Percentiles rank a stretch among this genome's conserved stretches.
These are phyloP conservation scores for Nomada ferruginata DNA, from an alignment of 2,888 invertebrate genomes.

Conservation along the genomic window DNA sequence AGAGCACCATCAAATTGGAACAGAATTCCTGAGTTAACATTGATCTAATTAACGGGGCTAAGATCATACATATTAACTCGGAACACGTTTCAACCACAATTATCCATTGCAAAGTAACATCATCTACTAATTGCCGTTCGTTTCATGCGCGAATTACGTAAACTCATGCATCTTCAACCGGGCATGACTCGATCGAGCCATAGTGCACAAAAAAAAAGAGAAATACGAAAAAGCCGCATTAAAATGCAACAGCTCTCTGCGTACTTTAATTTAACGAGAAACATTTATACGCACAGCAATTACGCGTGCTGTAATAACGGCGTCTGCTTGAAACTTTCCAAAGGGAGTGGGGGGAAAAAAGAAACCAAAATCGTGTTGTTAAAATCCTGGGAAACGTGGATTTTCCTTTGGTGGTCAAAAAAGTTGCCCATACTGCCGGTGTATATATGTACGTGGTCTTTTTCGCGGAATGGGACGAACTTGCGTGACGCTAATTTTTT, in stretches of 20 bases:
- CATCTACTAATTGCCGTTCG: not conserved
- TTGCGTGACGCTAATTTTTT: conserved; percentile 24
- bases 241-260: conserved; percentile 42
- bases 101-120: not conserved
- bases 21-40: not conserved
- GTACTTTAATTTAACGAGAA: conserved; percentile 36
- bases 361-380: not conserved
- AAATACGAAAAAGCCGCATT: conserved; percentile 20
- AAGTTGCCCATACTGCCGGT: not conserved
- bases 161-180: not conserved
- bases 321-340: conserved; percentile 25
- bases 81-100: not conserved
- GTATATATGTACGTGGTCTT: not conserved
- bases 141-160: not conserved
- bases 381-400: not conserved
- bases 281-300: conserved; percentile 9
- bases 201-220: not conserved
- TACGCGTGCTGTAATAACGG: conserved; percentile 4
- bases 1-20: not conserved
- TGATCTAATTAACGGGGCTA: not conserved
- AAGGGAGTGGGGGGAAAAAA: not conserved
- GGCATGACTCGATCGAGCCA: conserved; percentile 17
- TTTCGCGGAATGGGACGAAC: not conserved
- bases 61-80: not conserved
- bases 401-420: not conserved